phyloP scores from a whole-genome alignment of 2,113 vertebrate genomes.

The Sinocyclocheilus anophthalmus region DNA sequence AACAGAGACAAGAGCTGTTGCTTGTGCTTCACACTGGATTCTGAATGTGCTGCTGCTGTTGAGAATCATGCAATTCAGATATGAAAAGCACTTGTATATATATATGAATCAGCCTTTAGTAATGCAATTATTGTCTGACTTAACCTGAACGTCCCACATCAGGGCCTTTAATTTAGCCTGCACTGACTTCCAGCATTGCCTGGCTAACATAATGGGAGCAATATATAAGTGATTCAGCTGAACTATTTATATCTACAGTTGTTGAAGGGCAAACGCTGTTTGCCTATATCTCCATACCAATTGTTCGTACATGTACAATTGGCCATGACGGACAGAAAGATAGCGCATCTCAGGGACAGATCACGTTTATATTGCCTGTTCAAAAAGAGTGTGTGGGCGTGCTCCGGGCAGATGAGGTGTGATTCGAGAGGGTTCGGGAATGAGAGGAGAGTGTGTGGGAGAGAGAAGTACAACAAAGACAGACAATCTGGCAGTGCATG shows the following conservation, averaged over 20 bases:
- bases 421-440: constrained; percentile 41
- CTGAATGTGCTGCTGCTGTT: constrained; percentile 39
- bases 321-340: constrained; percentile 9
- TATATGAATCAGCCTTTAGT: background rate
- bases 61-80: constrained; percentile 27
- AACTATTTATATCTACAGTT: constrained; percentile 6
- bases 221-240: background rate
- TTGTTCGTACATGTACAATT: constrained; percentile 4
- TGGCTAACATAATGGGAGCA: background rate
- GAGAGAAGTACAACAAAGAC: constrained; percentile 51
- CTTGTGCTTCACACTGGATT: constrained; percentile 54
- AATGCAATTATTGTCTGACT: background rate
- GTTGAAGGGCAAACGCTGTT: background rate
- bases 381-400: constrained; percentile 48
- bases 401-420: constrained; percentile 50
- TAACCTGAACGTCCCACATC: background rate
- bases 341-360: constrained; percentile 10
- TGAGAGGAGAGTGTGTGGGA: constrained; percentile 31
- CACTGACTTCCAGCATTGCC: background rate
- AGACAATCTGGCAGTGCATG: constrained; percentile 19
- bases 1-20: constrained; percentile 56
- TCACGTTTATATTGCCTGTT: constrained; percentile 40
- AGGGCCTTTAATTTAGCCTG: background rate
- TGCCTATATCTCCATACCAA: background rate
- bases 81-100: constrained; percentile 39